phyloP scores from a whole-genome alignment of 2,113 vertebrate genomes.

The Sphaerodactylus townsendi region DNA sequence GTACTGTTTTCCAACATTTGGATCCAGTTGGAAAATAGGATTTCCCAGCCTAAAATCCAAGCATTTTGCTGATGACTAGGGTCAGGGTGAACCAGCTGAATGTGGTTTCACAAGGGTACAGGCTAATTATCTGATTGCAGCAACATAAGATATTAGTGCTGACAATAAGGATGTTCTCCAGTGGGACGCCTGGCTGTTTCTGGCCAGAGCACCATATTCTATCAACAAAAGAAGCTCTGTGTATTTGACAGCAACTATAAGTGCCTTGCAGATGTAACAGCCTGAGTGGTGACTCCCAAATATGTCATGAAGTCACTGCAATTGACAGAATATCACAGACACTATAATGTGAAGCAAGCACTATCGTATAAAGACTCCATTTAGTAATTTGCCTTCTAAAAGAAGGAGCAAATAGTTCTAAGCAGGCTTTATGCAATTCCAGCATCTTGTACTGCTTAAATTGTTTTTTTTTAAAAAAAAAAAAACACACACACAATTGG shows the following conservation, averaged over 20 bases:
- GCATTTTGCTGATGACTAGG: constrained; percentile 35
- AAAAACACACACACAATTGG: constrained; percentile 39
- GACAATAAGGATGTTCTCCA: constrained; percentile 36
- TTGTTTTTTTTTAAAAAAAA: too few relatives aligned
- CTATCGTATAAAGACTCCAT: constrained; percentile 58
- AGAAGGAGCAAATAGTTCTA: constrained; percentile 55
- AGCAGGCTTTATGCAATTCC: constrained; percentile 48
- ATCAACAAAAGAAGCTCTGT: constrained; percentile 62
- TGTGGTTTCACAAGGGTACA: constrained; percentile 18
- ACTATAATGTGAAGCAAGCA: constrained; percentile 56
- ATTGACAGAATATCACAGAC: constrained; percentile 65
- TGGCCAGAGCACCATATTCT: constrained; percentile 34
- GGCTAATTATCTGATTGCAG: constrained; percentile 3
- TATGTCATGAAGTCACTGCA: constrained; percentile 61
- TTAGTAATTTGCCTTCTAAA: constrained; percentile 51
- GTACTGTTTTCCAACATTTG: not conserved
- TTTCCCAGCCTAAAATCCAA: not conserved
- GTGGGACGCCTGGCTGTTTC: constrained; percentile 24
- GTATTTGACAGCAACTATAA: constrained; percentile 42
- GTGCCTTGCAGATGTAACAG: constrained; percentile 1
- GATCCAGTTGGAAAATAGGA: not conserved
- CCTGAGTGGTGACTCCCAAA: constrained; percentile 57
- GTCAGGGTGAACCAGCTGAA: constrained; percentile 31
- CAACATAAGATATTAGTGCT: constrained; percentile 43
- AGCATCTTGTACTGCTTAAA: constrained; percentile 37